These are phyloP conservation scores for Chrysolina americana DNA, from an alignment of 2,888 invertebrate genomes.

Conservation along the genomic window DNA sequence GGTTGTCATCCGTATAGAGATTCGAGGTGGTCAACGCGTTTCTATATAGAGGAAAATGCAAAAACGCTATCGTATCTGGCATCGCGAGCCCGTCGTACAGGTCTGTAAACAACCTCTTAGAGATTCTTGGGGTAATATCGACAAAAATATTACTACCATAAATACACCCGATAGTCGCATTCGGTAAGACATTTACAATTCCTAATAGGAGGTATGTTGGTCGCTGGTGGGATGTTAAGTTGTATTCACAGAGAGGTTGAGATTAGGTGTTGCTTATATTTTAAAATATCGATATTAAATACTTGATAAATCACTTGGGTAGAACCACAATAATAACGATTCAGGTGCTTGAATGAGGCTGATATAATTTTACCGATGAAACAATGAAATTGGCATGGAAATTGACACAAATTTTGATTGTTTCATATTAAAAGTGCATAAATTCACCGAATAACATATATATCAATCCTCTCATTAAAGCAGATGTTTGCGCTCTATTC, in stretches of 20 bases:
- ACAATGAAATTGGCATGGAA: too few species aligned
- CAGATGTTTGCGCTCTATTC: too few species aligned
- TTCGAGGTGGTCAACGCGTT: constrained; percentile 43
- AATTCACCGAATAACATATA: too few species aligned
- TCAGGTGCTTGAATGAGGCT: too few species aligned
- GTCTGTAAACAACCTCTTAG: constrained; percentile 38
- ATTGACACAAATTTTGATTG: too few species aligned
- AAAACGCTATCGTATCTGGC: constrained; percentile 35
- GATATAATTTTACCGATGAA: too few species aligned
- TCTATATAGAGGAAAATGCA: constrained; percentile 46
- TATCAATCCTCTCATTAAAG: too few species aligned
- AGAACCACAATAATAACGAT: not conserved
- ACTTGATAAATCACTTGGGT: not conserved
- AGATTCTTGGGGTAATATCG: constrained; percentile 40
- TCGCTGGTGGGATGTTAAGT: not conserved
- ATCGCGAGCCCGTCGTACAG: constrained; percentile 41
- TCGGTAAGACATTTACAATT: constrained; percentile 1
- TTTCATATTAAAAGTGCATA: too few species aligned
- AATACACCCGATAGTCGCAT: constrained; percentile 36
- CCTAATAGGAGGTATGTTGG: constrained; percentile 9
- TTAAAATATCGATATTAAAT: not conserved
- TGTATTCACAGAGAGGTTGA: not conserved
- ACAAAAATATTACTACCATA: constrained; percentile 38
- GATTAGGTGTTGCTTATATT: not conserved
- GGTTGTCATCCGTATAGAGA: constrained; percentile 41